These are phyloP conservation scores for Yponomeuta malinellus DNA, from an alignment of 2,888 invertebrate genomes.

Conservation along the genomic window DNA sequence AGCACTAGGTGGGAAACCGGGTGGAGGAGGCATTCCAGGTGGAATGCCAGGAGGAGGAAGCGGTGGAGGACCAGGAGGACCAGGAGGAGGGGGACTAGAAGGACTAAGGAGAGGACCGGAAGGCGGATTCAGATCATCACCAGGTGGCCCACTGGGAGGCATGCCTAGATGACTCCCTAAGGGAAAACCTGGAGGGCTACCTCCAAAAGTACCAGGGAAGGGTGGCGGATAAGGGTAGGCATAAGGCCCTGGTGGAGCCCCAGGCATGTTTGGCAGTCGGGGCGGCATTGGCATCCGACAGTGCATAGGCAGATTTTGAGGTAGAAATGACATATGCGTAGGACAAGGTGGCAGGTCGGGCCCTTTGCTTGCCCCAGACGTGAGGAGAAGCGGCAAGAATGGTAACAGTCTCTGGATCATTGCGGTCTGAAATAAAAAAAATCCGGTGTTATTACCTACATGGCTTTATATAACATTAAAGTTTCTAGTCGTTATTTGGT, in stretches of 20 bases:
- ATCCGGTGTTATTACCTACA: background rate
- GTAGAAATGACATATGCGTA: constrained; percentile 48
- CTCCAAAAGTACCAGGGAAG: constrained; percentile 13
- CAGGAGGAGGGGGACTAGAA: background rate
- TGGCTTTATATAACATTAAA: background rate
- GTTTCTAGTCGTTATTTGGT: background rate
- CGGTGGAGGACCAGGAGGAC: background rate
- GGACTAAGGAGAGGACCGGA: background rate
- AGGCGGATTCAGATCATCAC: background rate
- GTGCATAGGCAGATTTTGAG: constrained; percentile 63
- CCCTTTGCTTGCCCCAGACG: constrained; percentile 28
- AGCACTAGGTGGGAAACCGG: background rate
- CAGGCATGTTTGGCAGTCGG: constrained; percentile 16
- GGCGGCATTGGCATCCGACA: constrained; percentile 51
- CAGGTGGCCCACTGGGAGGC: background rate
- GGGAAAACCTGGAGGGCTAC: constrained; percentile 14
- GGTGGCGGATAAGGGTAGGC: background rate
- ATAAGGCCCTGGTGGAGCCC: background rate
- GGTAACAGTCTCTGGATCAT: constrained; percentile 33
- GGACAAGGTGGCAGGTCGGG: constrained; percentile 57
- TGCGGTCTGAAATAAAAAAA: constrained; percentile 32
- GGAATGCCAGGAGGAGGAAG: background rate
- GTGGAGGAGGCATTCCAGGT: background rate
- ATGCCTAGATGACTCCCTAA: constrained; percentile 16
- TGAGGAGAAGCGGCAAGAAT: constrained; percentile 21